Evolutionary conservation across 2,113 vertebrate species (phyloP).

Genomic region (Tympanuchus pallidicinctus): DNA sequence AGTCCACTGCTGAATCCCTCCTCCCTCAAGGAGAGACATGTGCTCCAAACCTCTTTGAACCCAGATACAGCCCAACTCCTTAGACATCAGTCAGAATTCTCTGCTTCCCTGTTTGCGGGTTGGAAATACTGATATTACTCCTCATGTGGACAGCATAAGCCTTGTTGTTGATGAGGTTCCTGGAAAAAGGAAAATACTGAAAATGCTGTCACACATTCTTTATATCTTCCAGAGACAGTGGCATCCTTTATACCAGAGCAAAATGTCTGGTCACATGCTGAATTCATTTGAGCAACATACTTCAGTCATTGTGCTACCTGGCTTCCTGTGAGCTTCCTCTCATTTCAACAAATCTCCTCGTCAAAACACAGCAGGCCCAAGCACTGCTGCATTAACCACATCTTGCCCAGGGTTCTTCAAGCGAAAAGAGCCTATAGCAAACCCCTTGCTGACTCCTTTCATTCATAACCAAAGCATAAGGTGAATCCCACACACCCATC

Average conservation of each 20-base stretch:
- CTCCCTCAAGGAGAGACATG: not conserved
- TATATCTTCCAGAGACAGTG: not conserved
- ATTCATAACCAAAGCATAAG: slow-evolving; percentile 25
- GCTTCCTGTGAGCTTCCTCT: not conserved
- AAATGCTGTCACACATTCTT: not conserved
- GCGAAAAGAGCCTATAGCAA: slow-evolving; percentile 2
- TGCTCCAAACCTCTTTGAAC: not conserved
- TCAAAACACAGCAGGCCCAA: not conserved
- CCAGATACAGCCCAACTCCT: not conserved
- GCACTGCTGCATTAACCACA: not conserved
- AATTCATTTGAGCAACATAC: not conserved
- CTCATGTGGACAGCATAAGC: not conserved
- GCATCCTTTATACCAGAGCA: not conserved
- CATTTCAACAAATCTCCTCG: not conserved
- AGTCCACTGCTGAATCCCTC: not conserved
- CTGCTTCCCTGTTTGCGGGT: not conserved
- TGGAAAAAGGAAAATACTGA: not conserved
- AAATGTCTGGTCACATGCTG: not conserved
- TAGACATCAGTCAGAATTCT: not conserved
- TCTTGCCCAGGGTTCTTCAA: not conserved
- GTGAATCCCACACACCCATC: slow-evolving; percentile 31
- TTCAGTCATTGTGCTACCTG: not conserved
- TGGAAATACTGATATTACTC: not conserved
- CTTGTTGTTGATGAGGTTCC: slow-evolving; percentile 2
- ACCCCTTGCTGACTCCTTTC: not conserved